Conservation (phyloP, 2,797 vertebrate genomes). For the Parauchenoglanis punctatus region DNA sequence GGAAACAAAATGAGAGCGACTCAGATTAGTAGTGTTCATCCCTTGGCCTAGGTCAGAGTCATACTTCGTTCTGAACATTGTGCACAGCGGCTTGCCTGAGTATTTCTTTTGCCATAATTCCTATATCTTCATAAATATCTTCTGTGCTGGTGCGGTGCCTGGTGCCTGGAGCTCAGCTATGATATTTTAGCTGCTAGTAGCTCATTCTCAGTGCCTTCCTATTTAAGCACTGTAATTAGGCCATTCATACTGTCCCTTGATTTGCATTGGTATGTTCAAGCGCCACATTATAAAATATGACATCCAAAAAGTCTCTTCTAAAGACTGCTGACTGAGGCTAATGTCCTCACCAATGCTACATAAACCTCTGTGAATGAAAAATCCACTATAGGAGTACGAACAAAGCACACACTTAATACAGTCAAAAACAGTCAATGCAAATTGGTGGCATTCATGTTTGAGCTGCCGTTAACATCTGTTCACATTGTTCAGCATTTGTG, state of each 20-base stretch:
- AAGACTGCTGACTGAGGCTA: constrained; percentile 64
- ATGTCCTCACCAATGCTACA: not conserved
- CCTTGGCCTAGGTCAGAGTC: not conserved
- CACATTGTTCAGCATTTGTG: not conserved
- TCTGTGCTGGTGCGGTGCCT: not conserved
- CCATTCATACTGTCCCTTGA: constrained; percentile 49
- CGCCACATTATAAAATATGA: constrained; percentile 64
- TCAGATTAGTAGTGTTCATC: constrained; percentile 26
- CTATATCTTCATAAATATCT: not conserved
- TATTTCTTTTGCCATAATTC: not conserved
- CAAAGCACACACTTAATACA: not conserved
- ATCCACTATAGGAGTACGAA: not conserved
- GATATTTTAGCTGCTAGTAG: not conserved
- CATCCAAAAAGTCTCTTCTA: constrained; percentile 65
- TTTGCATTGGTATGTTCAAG: constrained; percentile 67
- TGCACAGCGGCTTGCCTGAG: not conserved
- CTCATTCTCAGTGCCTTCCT: not conserved
- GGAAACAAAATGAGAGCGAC: constrained; percentile 35
- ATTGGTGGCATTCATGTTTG: not conserved
- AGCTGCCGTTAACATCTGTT: not conserved
- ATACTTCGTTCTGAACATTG: not conserved
- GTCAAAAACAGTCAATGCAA: not conserved
- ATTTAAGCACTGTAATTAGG: constrained; percentile 48
- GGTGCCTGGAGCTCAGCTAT: no score
- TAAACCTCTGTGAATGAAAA: not conserved